Conservation (phyloP, 2,888 invertebrate species). For the Dilophus febrilis region DNA sequence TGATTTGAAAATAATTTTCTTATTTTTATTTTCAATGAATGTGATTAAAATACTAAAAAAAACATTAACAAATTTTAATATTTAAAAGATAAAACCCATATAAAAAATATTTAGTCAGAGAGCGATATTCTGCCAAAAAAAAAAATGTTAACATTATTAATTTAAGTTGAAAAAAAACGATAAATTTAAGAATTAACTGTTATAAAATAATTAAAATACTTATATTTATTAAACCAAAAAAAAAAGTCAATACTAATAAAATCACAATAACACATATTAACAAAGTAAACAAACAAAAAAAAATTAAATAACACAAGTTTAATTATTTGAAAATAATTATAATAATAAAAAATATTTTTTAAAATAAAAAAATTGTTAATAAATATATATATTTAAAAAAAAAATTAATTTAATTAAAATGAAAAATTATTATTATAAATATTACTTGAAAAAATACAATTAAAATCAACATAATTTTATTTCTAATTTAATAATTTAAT, state of each 20-base stretch:
- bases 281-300: background rate
- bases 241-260: background rate
- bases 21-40: too few species aligned
- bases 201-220: conserved; percentile 3
- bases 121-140: conserved; percentile 11
- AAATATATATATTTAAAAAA: conserved; percentile 2
- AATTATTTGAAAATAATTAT: conserved; percentile 1
- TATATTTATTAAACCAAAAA: background rate
- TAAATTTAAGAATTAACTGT: background rate
- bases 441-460: conserved; percentile 1
- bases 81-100: conserved; percentile 5
- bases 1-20: too few species aligned
- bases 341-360: background rate
- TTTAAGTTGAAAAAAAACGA: conserved; percentile 7
- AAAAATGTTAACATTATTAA: conserved; percentile 13
- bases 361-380: too few species aligned
- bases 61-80: too few species aligned
- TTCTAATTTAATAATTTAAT: background rate
- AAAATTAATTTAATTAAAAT: too few species aligned
- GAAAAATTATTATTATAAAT: background rate
- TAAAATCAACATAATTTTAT: background rate
- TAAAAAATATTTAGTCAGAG: conserved; percentile 8
- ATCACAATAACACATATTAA: background rate
- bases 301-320: too few species aligned
- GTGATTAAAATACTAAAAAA: too few species aligned